Evolutionary conservation across 2,113 vertebrate species (phyloP).

Genomic region (Otus sunia): DNA sequence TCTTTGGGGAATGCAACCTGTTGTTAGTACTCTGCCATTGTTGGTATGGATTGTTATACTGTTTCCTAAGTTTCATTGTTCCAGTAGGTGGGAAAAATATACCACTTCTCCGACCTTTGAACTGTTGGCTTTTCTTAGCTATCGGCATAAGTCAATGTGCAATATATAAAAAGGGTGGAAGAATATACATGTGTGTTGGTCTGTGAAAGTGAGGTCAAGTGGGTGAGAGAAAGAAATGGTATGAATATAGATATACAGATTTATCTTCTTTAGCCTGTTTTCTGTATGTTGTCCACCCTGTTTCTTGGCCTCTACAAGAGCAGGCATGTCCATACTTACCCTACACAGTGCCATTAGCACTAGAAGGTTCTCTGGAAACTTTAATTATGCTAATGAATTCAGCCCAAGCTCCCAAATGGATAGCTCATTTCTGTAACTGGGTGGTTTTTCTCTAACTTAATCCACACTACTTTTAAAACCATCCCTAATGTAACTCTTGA

Average conservation of each 20-base stretch:
- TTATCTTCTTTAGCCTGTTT: background rate
- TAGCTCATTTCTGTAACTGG: background rate
- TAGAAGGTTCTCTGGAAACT: background rate
- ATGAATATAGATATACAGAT: background rate
- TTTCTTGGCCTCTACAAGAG: background rate
- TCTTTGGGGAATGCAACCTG: background rate
- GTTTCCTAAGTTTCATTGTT: background rate
- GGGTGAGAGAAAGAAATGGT: background rate
- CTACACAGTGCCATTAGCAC: background rate
- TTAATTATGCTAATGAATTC: background rate
- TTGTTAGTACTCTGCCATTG: background rate
- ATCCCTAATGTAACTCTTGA: background rate
- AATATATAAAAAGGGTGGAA: background rate
- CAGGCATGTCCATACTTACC: background rate
- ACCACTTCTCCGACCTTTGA: background rate
- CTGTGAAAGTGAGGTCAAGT: background rate
- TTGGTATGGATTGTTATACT: background rate
- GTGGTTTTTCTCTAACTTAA: background rate
- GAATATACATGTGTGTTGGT: background rate
- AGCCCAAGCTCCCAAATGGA: background rate
- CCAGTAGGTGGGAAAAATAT: background rate
- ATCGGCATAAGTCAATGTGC: background rate
- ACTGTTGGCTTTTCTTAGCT: background rate
- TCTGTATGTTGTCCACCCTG: background rate
- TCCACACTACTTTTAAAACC: background rate